Conservation (phyloP, 2,888 invertebrate species). For the Eupithecia dodoneata region DNA sequence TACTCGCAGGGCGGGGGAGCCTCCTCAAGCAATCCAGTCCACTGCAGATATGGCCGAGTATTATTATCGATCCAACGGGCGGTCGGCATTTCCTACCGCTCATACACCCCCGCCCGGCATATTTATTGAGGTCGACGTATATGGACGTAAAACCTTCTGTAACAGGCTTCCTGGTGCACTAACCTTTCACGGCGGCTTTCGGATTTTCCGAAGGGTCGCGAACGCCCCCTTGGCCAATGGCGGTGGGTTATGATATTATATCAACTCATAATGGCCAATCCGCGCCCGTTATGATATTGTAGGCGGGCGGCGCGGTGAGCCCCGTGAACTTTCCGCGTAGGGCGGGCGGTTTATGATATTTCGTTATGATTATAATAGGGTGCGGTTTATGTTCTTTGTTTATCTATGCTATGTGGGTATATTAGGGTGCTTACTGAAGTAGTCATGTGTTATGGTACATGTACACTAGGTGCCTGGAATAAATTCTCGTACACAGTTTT, state of each 20-base stretch:
- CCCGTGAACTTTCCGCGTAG: slow-evolving; percentile 69
- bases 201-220: slow-evolving; percentile 60
- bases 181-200: slow-evolving; percentile 60
- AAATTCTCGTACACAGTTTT: neutral
- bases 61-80: slow-evolving; percentile 83
- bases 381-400: slow-evolving; percentile 48
- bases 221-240: slow-evolving; percentile 80
- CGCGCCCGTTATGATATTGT: slow-evolving; percentile 83
- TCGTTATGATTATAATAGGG: slow-evolving; percentile 79
- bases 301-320: slow-evolving; percentile 74
- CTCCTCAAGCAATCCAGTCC: slow-evolving; percentile 82
- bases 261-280: slow-evolving; percentile 83
- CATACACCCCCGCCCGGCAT: slow-evolving; percentile 75
- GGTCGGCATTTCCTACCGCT: slow-evolving; percentile 80
- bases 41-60: slow-evolving; percentile 84
- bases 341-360: slow-evolving; percentile 82
- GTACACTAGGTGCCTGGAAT: neutral
- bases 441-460: neutral
- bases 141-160: slow-evolving; percentile 68
- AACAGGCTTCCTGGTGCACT: slow-evolving; percentile 60
- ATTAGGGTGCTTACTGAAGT: slow-evolving; percentile 1
- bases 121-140: slow-evolving; percentile 77
- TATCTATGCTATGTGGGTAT: slow-evolving; percentile 48
- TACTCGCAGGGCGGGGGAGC: slow-evolving; percentile 63
- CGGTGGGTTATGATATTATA: slow-evolving; percentile 86